These are phyloP conservation scores for Sinhomidia bicolor DNA, from an alignment of 2,888 invertebrate genomes.

Conservation along the genomic window DNA sequence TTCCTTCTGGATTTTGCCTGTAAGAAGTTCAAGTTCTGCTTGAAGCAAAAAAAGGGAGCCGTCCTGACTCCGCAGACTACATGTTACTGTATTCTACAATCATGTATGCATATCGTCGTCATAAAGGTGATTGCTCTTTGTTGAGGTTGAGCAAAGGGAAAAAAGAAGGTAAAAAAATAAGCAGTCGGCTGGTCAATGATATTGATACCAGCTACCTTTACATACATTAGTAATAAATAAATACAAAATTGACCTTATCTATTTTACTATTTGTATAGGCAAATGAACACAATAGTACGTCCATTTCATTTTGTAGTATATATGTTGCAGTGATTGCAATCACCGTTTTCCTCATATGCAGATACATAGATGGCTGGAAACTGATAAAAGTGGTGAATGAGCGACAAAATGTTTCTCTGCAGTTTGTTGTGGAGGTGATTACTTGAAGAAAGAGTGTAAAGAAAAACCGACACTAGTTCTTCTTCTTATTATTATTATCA, in stretches of 20 bases:
- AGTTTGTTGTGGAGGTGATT: background rate
- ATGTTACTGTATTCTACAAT: background rate
- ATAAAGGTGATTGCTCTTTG: constrained; percentile 67
- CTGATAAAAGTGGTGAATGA: constrained; percentile 42
- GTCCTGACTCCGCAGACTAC: constrained; percentile 51
- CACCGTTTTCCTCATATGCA: background rate
- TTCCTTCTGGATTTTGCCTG: constrained; percentile 11
- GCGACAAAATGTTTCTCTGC: background rate
- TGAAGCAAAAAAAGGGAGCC: constrained; percentile 55
- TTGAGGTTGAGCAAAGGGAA: constrained; percentile 19
- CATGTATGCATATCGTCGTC: constrained; percentile 50
- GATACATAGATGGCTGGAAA: background rate
- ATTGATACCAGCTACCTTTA: constrained; percentile 5
- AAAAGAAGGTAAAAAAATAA: background rate
- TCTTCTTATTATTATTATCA: background rate
- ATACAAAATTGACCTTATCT: background rate
- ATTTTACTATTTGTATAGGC: constrained; percentile 13
- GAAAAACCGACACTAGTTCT: constrained; percentile 1
- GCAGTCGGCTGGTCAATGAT: constrained; percentile 41
- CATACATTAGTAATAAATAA: background rate
- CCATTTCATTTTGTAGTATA: too few relatives aligned
- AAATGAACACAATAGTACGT: too few relatives aligned
- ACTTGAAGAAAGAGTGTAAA: background rate
- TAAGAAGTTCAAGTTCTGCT: constrained; percentile 50
- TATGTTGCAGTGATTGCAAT: constrained; percentile 18